These are phyloP conservation scores for Clistopyga incitator DNA, from an alignment of 2,888 invertebrate genomes.

Conservation along the genomic window DNA sequence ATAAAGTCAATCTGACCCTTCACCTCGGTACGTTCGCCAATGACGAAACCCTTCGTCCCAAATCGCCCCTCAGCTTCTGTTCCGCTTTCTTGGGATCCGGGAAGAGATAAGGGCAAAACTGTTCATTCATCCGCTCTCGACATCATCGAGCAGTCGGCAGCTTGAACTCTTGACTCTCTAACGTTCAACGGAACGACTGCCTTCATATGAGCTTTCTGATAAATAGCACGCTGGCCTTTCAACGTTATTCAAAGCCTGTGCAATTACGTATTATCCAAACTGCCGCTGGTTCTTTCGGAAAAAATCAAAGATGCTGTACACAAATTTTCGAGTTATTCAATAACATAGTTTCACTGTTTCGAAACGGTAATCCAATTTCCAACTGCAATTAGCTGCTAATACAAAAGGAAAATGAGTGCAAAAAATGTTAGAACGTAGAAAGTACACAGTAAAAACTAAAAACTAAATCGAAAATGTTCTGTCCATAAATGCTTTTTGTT, in stretches of 20 bases:
- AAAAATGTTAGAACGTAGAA: background rate
- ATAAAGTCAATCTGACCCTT: conserved; percentile 96
- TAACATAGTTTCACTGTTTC: background rate
- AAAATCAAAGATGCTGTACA: background rate
- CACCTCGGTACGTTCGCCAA: conserved; percentile 88
- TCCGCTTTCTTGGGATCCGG: conserved; percentile 43
- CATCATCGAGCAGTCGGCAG: conserved; percentile 14
- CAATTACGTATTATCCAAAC: background rate
- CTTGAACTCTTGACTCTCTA: conserved; percentile 54
- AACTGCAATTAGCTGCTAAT: background rate
- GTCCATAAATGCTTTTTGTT: no score
- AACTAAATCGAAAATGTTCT: no score
- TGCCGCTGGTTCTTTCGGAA: background rate
- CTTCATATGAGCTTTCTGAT: conserved; percentile 49
- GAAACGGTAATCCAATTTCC: background rate
- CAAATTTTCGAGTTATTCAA: background rate
- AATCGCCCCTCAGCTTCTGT: conserved; percentile 3
- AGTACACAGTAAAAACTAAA: background rate
- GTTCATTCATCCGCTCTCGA: conserved; percentile 50
- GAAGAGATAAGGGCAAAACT: conserved; percentile 53
- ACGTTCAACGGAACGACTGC: conserved; percentile 10
- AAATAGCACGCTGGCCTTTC: conserved; percentile 39
- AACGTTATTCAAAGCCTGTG: background rate
- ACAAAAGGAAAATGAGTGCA: background rate
- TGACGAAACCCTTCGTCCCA: conserved; percentile 37